Base-by-base conservation (phyloP, 2,888 invertebrate species). In the Cheilosia vernalis region DNA sequence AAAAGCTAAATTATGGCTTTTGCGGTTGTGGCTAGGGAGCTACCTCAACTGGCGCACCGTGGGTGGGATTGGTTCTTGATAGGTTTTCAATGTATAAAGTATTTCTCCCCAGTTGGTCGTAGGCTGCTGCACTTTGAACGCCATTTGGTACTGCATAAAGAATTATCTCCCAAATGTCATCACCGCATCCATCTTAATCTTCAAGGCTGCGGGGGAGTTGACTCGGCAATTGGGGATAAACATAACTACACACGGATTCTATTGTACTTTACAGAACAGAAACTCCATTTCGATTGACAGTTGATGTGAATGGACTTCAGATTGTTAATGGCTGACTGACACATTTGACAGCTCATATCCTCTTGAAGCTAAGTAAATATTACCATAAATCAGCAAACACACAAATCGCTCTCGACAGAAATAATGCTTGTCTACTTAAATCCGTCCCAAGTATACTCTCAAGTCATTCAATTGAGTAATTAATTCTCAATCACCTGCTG, bases 1-100 rank as follows among this genome's bases (percentile, higher is more conserved):
- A 64, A 53, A 37, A 47, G 37, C 58, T 70, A 49, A 79, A 79
- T 58, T 79, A 80, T 79, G 44, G 51, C 2, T 69, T 69, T 69
- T 69, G 79, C 19, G 67, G 61, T 79, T 64, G 53, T 44, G 58
- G 73, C 70, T 64, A 40, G 51, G 56, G 60, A 64, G 79, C 79
- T 84, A 80, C 74, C 58, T 69, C 64, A 69, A 47, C n/a, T 42
- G 5, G 4, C 44, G 4, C 66, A 10, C 27, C 69, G 80, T 84
- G 80, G 79, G 84, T 84, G 84, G 84, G 84, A 74, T 84, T 84
- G 84, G 74, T 84, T 80, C 74, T 84, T 74, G 64, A 80, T 84
- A 58, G 79, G 27, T 69, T 70, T 60, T 72, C 47, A 47, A 58
- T 64, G 44, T 77, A 49, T 7, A 15, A 30, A 15, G 37, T 53